Base-by-base conservation (phyloP, 1,140 invertebrate genomes). In the Drosophila seguyi region DNA sequence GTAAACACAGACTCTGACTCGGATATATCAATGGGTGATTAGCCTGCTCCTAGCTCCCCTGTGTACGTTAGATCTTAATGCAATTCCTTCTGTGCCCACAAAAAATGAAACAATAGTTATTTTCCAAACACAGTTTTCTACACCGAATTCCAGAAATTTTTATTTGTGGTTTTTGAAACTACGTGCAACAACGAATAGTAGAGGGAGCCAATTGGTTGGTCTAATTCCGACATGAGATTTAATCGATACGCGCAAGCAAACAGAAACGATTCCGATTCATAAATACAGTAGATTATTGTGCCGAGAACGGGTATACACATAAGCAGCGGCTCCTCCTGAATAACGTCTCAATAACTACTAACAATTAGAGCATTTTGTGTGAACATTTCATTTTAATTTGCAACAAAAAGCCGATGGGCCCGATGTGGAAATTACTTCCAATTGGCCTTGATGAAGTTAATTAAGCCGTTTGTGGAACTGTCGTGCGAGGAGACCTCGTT, bases 401-500 rank as follows among this genome's bases (percentile, higher is more conserved):
- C 75, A 77, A 68, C 74, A 77, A 56, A 77, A 41, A 47, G 39
- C 52, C 74, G 39, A 55, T 1, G 31, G 11, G 22, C 53, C 47
- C 38, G n/a, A n/a, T n/a, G n/a, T n/a, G 14, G 42, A 25, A 55
- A 71, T 76, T 91, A 91, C 82, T 93, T 92, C 92, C 92, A 94
- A 83, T 94, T 95, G 34, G 92, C 83, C 86, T 98, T 99, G 79
- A 99, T 96, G 93, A 98, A 99, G 93, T 98, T 98, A 85, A 99
- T 98, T 20, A 99, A 95, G 16, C 97, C 98, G 93, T 99, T 99
- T 18, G 98, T 99, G 14, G 98, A 99, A 5, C 94, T 93, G 93
- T 99, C 98, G 92, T 99, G 98, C 29, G 94, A 94, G n/a, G 95
- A 93, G 16, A 95, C 93, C 50, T 82, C 75, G 41, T 94, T 94